Conservation (phyloP, 2,888 invertebrate species). For the Lathronympha strigana region DNA sequence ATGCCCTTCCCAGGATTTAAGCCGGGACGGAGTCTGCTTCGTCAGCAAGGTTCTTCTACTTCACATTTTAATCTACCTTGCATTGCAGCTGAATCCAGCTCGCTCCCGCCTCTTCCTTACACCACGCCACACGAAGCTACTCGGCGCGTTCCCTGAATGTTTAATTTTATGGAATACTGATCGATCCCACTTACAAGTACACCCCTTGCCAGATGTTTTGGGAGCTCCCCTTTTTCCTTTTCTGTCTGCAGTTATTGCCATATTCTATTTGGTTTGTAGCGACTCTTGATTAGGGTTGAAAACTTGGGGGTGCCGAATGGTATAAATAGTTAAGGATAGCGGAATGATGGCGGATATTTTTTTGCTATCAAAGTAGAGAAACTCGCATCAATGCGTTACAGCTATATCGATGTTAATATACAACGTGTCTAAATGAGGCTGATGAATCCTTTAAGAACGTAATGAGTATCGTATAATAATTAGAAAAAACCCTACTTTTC, state of each 20-base stretch:
- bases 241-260: constrained; percentile 45
- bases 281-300: constrained; percentile 32
- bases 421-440: too few relatives aligned
- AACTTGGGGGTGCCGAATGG: constrained; percentile 9
- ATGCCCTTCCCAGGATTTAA: too few relatives aligned
- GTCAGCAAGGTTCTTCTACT: too few relatives aligned
- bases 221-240: constrained; percentile 47
- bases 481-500: too few relatives aligned
- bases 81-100: background rate
- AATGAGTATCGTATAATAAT: too few relatives aligned
- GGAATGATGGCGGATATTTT: too few relatives aligned
- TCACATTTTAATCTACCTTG: too few relatives aligned
- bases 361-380: too few relatives aligned
- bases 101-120: background rate
- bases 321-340: background rate
- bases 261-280: constrained; percentile 37
- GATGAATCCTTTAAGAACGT: too few relatives aligned
- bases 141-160: constrained; percentile 70
- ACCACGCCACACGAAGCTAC: constrained; percentile 5
- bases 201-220: constrained; percentile 55
- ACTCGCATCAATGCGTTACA: too few relatives aligned
- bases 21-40: too few relatives aligned
- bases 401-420: too few relatives aligned
- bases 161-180: constrained; percentile 77
- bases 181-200: constrained; percentile 57